Evolutionary conservation across 2,888 invertebrate species (phyloP).

Genomic region (Torymus aiolomorphi): DNA sequence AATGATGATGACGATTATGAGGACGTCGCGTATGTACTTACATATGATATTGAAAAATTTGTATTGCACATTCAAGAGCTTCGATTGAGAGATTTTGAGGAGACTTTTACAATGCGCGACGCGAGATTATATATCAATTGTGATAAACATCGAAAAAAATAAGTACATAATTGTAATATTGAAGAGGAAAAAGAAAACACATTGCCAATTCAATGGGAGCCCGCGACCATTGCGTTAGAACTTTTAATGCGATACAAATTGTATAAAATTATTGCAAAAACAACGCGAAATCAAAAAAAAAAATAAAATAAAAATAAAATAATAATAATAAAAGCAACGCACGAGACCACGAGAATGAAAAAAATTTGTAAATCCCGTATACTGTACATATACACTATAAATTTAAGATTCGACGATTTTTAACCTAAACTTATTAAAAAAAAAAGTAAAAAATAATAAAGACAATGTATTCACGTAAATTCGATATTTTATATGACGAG

Average conservation of each 20-base stretch:
- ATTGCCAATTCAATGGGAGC: constrained; percentile 39
- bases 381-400: constrained; percentile 46
- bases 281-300: not conserved
- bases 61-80: constrained; percentile 7
- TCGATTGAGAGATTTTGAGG: constrained; percentile 16
- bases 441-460: constrained; percentile 5
- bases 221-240: constrained; percentile 16
- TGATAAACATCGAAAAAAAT: constrained; percentile 46
- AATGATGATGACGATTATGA: too few species aligned
- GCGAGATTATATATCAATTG: constrained; percentile 37
- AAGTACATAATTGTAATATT: not conserved
- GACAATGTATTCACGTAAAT: constrained; percentile 47
- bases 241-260: not conserved
- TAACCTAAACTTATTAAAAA: constrained; percentile 20
- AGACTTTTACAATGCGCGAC: constrained; percentile 3
- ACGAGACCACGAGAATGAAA: constrained; percentile 31
- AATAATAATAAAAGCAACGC: constrained; percentile 27
- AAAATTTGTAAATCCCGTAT: constrained; percentile 47
- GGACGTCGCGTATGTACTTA: too few species aligned
- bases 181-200: not conserved
- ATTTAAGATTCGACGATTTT: constrained; percentile 52
- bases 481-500: constrained; percentile 53
- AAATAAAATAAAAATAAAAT: not conserved
- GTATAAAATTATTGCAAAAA: constrained; percentile 22
- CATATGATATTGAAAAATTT: not conserved